Evolutionary conservation across 2,888 invertebrate species (phyloP), one percentile per base, ranked within the genome.

Genomic region (Erebia epiphron): DNA sequence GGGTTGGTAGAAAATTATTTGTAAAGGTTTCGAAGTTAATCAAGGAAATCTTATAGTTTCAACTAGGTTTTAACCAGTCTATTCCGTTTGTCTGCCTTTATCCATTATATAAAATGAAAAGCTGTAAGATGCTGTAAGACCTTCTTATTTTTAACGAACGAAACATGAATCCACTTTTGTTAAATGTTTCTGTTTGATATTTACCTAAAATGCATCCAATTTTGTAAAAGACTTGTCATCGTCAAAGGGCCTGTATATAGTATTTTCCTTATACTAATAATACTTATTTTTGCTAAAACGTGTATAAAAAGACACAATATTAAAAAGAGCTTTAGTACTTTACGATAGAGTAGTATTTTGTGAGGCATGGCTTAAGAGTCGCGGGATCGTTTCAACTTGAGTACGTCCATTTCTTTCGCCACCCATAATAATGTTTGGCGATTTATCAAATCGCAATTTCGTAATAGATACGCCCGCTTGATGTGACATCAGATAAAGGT

Each of bases 401-500:
- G 87, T 84, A 86, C 83, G 86, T 86, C 90, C 90, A 93, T 92
- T 93, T 90, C 90, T 92, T 92, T 89, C 84, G 84, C 86, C 91
- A 88, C 89, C 89, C 86, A 86, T 88, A 88, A 91, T 92, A 92
- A 92, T 92, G 92, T 89, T 88, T 85, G 88, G 87, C 86, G 88
- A 92, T 93, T 92, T 91, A 90, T 93, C 91, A 93, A 92, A 92
- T 90, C 85, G 90, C 93, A 92, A 92, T 92, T 91, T 87, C 89
- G 91, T 92, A 92, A 93, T 91, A 93, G 91, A 93, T 91, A 92
- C 75, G 72, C 89, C 87, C 84, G 87, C 87, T 86, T 88, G 90
- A 90, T 90, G 87, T 81, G 86, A 86, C 84, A 82, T 82, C 81
- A 85, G 88, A 89, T 89, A 87, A 83, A 85, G 84, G 69, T 81